phyloP scores from a whole-genome alignment of 2,113 vertebrate species.

The Tachuris rubrigastra region DNA sequence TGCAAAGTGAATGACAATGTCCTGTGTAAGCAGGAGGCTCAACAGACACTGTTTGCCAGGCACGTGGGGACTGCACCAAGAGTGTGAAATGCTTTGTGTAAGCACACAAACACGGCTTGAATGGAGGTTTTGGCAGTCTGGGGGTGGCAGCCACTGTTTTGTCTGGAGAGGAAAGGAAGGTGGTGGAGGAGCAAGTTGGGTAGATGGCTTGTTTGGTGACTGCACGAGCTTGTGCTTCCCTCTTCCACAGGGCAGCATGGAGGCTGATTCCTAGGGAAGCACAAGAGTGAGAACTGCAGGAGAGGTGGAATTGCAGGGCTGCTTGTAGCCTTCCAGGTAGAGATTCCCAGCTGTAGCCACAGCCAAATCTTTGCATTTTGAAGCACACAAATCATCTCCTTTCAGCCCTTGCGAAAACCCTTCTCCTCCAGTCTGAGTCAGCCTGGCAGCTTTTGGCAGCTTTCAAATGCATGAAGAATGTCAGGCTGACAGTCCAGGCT shows the following conservation, averaged over 20 bases:
- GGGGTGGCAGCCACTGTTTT: not conserved
- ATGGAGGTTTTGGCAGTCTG: not conserved
- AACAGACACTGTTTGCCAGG: not conserved
- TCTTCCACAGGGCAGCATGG: fast-evolving
- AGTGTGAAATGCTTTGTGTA: not conserved
- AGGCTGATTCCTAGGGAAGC: fast-evolving
- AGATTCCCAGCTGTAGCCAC: not conserved
- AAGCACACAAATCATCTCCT: not conserved
- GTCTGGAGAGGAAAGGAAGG: not conserved
- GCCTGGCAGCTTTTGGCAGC: not conserved
- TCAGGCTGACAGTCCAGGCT: not conserved
- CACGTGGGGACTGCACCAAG: fast-evolving
- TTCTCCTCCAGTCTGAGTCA: not conserved
- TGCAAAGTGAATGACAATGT: fast-evolving
- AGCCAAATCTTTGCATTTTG: not conserved
- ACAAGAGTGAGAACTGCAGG: not conserved
- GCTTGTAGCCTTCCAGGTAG: not conserved
- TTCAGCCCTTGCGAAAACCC: not conserved
- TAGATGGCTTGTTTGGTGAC: not conserved
- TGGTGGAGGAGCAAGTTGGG: not conserved
- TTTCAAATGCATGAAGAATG: not conserved
- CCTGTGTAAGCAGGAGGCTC: not conserved
- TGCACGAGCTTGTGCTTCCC: fast-evolving
- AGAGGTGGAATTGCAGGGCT: not conserved
- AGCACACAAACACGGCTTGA: not conserved